These are phyloP conservation scores for Arothron firmamentum DNA, from an alignment of 2,113 vertebrate genomes.

Conservation along the genomic window DNA sequence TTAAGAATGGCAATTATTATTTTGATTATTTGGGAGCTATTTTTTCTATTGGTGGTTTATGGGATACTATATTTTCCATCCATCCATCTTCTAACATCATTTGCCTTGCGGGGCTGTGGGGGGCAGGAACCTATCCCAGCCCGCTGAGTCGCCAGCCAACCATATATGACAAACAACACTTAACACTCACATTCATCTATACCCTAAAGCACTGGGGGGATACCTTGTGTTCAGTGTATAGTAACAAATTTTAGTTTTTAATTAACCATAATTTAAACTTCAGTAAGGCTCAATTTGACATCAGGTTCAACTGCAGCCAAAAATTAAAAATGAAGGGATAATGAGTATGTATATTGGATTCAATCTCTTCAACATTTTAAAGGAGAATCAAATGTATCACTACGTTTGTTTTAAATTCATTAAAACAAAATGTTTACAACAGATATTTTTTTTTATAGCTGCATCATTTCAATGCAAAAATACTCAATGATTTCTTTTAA, in stretches of 20 bases:
- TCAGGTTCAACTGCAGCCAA: not conserved
- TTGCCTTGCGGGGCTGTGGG: too few relatives aligned
- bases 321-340: slow-evolving; percentile 1
- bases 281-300: not conserved
- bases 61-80: not conserved
- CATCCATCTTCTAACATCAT: too few relatives aligned
- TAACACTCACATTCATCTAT: too few relatives aligned
- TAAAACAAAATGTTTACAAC: slow-evolving; percentile 1
- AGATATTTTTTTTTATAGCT: not conserved
- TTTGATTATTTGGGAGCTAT: not conserved
- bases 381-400: not conserved
- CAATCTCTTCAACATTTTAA: slow-evolving; percentile 1
- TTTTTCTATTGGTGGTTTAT: not conserved
- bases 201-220: not conserved
- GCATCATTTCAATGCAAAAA: slow-evolving; percentile 10
- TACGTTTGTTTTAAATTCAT: not conserved
- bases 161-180: too few relatives aligned
- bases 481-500: slow-evolving; percentile 16
- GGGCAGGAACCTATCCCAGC: too few relatives aligned
- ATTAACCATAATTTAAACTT: not conserved
- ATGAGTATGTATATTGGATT: not conserved
- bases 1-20: too few relatives aligned
- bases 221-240: not conserved
- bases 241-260: not conserved
- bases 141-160: too few relatives aligned